Percentiles rank a stretch among this genome's conserved stretches.
phyloP scores from a whole-genome alignment of 2,888 invertebrate species.

The Temnothorax rugatulus region DNA sequence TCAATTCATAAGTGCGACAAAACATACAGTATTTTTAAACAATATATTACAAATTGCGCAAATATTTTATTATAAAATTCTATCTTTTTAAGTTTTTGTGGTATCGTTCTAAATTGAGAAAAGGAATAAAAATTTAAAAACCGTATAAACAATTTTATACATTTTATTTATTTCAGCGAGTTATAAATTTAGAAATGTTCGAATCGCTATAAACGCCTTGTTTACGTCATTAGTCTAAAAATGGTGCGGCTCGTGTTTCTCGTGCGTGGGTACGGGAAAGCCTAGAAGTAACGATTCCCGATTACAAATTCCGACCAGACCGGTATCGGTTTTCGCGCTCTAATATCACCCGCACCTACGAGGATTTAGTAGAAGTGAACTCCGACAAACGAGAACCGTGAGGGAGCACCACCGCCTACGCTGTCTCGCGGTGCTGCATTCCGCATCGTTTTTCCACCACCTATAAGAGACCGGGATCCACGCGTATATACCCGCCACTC shows the following conservation, averaged over 20 bases:
- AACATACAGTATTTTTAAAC: neutral
- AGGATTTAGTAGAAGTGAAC: conserved; percentile 57
- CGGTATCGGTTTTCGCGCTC: conserved; percentile 67
- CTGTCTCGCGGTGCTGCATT: conserved; percentile 62
- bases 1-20: neutral
- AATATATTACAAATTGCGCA: neutral
- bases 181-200: conserved; percentile 13
- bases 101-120: neutral
- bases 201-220: conserved; percentile 19
- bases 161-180: neutral
- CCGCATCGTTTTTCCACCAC: conserved; percentile 45
- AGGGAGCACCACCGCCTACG: conserved; percentile 61
- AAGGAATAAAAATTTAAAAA: neutral
- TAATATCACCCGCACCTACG: conserved; percentile 58
- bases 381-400: conserved; percentile 61
- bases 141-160: neutral
- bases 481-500: neutral
- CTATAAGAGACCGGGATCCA: conserved; percentile 12
- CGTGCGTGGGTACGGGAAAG: conserved; percentile 21
- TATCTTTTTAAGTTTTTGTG: neutral
- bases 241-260: conserved; percentile 43
- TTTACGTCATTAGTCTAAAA: conserved; percentile 46
- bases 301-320: conserved; percentile 61
- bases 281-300: conserved; percentile 49
- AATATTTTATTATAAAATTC: neutral